Conservation (phyloP, 2,888 invertebrate species). For the Mesochorus sp. region DNA sequence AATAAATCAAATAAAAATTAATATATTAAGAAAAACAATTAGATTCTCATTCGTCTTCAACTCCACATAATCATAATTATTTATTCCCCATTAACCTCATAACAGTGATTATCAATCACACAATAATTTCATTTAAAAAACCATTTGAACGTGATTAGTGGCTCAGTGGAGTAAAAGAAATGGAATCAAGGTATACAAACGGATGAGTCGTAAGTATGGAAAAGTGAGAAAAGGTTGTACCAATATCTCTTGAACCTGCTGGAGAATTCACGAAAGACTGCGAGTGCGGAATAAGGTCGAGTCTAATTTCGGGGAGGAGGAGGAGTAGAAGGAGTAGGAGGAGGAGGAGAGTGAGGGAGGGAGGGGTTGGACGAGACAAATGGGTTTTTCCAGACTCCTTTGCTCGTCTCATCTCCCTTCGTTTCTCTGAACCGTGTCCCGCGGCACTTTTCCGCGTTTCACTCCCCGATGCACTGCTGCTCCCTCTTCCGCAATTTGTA, state of each 20-base stretch:
- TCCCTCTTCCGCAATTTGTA: constrained; percentile 35
- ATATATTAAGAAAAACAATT: too few relatives aligned
- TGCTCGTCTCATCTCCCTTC: not conserved
- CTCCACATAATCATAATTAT: too few relatives aligned
- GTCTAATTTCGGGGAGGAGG: constrained; percentile 69
- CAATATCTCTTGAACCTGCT: not conserved
- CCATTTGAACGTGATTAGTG: too few relatives aligned
- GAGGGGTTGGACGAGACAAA: constrained; percentile 71
- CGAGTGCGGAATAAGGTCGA: constrained; percentile 15
- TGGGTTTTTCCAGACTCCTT: constrained; percentile 64
- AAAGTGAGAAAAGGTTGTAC: not conserved
- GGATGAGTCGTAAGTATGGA: not conserved
- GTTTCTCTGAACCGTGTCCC: constrained; percentile 9
- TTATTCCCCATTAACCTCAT: too few relatives aligned
- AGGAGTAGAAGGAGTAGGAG: too few relatives aligned
- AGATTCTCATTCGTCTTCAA: too few relatives aligned
- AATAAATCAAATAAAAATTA: not conserved
- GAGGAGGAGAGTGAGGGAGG: too few relatives aligned
- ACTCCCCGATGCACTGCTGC: constrained; percentile 9
- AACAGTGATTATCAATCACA: too few relatives aligned
- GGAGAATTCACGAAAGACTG: constrained; percentile 9
- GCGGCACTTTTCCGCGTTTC: not conserved
- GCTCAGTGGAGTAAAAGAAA: too few relatives aligned
- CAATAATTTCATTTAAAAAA: too few relatives aligned
- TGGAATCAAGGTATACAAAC: too few relatives aligned